phyloP scores from a whole-genome alignment of 1,140 invertebrate genomes.

The Pseudomyrmex cubaensis region DNA sequence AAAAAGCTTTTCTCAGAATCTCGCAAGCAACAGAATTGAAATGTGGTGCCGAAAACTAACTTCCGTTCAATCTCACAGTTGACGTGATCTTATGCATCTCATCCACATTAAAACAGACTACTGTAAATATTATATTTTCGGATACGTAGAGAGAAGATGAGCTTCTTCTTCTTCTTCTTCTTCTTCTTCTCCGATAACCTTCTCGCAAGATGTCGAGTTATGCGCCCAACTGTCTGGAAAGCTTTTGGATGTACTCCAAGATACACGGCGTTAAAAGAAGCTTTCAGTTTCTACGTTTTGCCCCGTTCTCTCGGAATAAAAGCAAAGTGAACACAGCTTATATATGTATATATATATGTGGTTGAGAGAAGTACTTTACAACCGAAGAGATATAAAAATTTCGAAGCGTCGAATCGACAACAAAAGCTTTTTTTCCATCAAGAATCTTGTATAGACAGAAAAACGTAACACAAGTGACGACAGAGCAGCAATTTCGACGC shows the following conservation, averaged over 20 bases:
- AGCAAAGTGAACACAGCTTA: background rate
- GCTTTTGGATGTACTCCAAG: constrained; percentile 72
- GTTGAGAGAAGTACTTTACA: constrained; percentile 29
- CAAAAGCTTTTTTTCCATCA: constrained; percentile 41
- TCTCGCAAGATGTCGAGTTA: constrained; percentile 61
- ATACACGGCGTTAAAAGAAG: constrained; percentile 42
- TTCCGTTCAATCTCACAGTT: constrained; percentile 65
- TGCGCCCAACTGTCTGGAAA: constrained; percentile 78
- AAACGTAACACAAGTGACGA: constrained; percentile 22
- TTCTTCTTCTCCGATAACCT: constrained; percentile 61
- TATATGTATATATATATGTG: background rate
- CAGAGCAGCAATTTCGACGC: constrained; percentile 37
- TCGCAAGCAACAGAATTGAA: constrained; percentile 15
- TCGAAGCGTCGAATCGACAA: constrained; percentile 17
- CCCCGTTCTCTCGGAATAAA: constrained; percentile 32
- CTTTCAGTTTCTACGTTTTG: constrained; percentile 58
- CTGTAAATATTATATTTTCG: constrained; percentile 71
- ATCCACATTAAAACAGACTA: constrained; percentile 46
- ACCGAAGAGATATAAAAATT: constrained; percentile 52
- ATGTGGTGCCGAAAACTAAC: constrained; percentile 5
- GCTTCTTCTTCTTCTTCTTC: constrained; percentile 40
- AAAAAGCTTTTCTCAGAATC: background rate
- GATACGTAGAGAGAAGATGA: constrained; percentile 7
- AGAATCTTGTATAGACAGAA: constrained; percentile 15
- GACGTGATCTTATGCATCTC: constrained; percentile 29